Conservation (phyloP, 30 jellyfish, hydroid and myxozoan species). For the Sanderia malayensis region DNA sequence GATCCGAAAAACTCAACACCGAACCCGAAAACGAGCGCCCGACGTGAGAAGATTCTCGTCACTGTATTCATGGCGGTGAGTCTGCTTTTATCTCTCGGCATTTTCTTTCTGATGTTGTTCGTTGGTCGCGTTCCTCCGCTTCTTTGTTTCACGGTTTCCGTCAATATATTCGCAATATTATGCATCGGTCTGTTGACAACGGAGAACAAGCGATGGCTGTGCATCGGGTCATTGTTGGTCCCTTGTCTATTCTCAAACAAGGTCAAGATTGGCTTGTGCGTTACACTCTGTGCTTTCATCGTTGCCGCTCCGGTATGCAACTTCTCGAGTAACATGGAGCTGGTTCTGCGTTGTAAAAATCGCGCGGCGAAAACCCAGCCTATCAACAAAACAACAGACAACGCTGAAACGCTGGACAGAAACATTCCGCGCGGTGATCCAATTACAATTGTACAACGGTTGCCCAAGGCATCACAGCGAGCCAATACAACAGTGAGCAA, state of each 20-base stretch:
- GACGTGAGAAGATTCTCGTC: conserved; percentile 30
- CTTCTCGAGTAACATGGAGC: conserved; percentile 29
- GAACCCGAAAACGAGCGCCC: neutral
- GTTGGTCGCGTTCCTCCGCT: conserved; percentile 41
- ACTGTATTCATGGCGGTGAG: conserved; percentile 29
- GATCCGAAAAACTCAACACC: conserved; percentile 32
- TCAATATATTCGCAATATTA: conserved; percentile 39
- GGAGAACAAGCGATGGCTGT: conserved; percentile 54
- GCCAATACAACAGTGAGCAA: neutral
- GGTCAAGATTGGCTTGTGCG: conserved; percentile 49
- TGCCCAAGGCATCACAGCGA: neutral
- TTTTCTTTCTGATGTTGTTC: conserved; percentile 47
- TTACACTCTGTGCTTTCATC: conserved; percentile 39
- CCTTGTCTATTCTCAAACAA: conserved; percentile 75
- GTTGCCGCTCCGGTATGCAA: conserved; percentile 83
- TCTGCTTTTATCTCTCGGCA: conserved; percentile 40
- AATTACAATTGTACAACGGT: neutral
- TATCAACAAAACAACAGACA: neutral
- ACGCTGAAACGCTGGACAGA: neutral
- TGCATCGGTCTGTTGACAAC: conserved; percentile 66
- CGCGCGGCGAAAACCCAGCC: neutral
- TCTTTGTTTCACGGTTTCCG: conserved; percentile 56
- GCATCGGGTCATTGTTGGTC: conserved; percentile 59
- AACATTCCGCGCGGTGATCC: neutral
- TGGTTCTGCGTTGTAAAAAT: conserved; percentile 38